These are phyloP conservation scores for Ceryle rudis DNA, from an alignment of 2,797 vertebrate genomes.

Conservation along the genomic window DNA sequence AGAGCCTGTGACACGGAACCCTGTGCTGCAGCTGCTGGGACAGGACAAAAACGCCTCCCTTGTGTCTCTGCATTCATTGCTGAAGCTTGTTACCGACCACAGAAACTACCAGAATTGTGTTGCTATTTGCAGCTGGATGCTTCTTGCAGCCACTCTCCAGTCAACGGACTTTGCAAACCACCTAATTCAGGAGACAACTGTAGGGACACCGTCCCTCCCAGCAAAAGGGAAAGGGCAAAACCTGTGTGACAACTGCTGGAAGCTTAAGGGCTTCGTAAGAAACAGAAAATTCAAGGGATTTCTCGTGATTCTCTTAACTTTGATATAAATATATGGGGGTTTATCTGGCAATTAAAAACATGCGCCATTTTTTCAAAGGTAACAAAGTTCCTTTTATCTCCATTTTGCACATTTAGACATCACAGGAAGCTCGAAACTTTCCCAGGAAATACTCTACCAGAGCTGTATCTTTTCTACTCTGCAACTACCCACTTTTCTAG, in stretches of 20 bases:
- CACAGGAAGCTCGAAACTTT: background rate
- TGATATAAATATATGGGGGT: background rate
- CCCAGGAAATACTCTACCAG: background rate
- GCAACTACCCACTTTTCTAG: background rate
- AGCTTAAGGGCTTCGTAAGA: background rate
- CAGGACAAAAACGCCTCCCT: rapidly evolving
- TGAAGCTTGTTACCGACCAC: rapidly evolving
- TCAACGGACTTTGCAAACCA: background rate
- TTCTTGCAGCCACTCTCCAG: background rate
- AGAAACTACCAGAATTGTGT: background rate
- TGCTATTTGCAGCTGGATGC: background rate
- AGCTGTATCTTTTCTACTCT: background rate
- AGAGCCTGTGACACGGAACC: background rate
- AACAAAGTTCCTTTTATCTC: background rate
- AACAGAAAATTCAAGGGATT: background rate
- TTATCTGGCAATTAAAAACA: background rate
- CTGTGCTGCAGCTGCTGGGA: rapidly evolving
- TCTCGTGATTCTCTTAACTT: background rate
- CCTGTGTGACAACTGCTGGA: background rate
- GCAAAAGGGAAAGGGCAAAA: background rate
- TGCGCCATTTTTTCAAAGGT: background rate
- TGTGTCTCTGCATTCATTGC: rapidly evolving
- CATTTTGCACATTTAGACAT: background rate
- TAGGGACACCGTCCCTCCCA: rapidly evolving
- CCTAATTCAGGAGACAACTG: background rate